Conservation (phyloP, 2,113 vertebrate genomes). For the Capreolus pygargus region DNA sequence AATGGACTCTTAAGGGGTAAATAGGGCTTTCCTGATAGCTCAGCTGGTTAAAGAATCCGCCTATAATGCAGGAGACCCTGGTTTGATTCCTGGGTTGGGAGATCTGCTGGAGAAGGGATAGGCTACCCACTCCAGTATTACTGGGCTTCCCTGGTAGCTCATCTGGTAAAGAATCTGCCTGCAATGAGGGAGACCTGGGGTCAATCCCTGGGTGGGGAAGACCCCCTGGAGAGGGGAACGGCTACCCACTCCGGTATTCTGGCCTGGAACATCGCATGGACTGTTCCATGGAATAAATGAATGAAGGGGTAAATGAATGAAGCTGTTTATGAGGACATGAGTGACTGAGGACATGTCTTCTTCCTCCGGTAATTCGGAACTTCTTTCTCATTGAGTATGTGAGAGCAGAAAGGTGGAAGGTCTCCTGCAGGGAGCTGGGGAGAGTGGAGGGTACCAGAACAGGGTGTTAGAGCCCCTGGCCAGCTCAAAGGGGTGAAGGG, state of each 20-base stretch:
- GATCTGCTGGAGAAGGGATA: background rate
- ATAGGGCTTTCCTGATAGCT: background rate
- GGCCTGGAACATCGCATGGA: background rate
- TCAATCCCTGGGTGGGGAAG: background rate
- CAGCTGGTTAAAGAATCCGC: background rate
- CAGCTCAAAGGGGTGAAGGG: background rate
- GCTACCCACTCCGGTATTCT: background rate
- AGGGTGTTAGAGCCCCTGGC: background rate
- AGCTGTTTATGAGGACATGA: background rate
- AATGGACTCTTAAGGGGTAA: background rate
- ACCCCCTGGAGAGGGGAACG: background rate
- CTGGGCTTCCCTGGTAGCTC: background rate
- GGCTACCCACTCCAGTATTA: background rate
- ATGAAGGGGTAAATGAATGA: background rate
- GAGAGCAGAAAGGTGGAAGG: background rate
- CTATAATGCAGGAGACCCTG: background rate
- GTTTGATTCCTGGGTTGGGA: background rate
- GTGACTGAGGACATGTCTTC: background rate
- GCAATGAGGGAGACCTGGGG: background rate
- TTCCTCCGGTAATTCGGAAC: background rate
- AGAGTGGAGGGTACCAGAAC: background rate
- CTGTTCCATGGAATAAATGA: background rate
- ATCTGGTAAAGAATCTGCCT: background rate
- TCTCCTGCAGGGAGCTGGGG: background rate
- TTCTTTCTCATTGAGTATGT: background rate